Conservation (phyloP, 92 coral and sea anemone genomes). For the Pocillopora meandrina region DNA sequence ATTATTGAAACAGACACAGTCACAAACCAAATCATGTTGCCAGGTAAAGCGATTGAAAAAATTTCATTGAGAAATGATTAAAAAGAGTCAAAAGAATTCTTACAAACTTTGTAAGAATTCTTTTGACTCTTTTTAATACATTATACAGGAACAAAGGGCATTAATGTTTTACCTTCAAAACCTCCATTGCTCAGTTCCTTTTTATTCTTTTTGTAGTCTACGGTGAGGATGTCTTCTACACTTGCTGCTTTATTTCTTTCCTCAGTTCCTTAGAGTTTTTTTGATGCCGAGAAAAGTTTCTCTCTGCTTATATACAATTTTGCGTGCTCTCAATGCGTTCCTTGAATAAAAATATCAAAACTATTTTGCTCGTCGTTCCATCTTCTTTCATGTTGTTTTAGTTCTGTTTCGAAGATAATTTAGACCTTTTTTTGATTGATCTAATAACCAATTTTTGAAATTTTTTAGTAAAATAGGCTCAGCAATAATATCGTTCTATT, state of each 20-base stretch:
- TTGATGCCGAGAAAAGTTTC: neutral
- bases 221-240: neutral
- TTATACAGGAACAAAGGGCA: no score
- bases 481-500: no score
- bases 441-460: no score
- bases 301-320: neutral
- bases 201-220: neutral
- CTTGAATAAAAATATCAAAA: neutral
- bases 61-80: no score
- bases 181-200: constrained; percentile 1
- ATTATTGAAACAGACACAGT: no score
- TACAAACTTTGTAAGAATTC: no score
- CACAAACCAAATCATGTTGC: no score
- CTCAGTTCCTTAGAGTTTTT: no score
- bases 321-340: neutral
- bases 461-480: no score
- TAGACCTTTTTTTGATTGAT: neutral
- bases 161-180: neutral
- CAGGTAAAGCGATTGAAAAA: no score
- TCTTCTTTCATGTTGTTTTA: neutral
- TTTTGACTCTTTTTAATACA: no score
- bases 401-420: neutral
- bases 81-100: no score
- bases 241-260: neutral
- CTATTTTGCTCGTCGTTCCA: constrained; percentile 1